Evolutionary conservation across 2,797 vertebrate species (phyloP).

Genomic region (Jordanella pulchra): DNA sequence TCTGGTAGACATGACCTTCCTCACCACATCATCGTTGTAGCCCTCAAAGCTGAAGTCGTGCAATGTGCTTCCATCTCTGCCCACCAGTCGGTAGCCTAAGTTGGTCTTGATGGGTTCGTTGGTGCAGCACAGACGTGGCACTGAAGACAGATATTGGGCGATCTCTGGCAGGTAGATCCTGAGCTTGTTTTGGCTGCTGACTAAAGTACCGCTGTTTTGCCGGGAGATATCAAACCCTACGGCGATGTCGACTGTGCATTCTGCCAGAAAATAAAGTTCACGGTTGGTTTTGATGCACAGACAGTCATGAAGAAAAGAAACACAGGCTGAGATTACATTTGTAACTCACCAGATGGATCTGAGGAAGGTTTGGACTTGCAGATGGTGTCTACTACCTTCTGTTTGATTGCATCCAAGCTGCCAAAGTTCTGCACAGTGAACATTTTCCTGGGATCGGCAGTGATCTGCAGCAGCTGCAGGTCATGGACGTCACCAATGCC

Average conservation of each 20-base stretch:
- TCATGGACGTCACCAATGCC: conserved; percentile 71
- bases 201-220: conserved; percentile 28
- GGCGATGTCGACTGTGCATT: conserved; percentile 82
- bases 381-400: conserved; percentile 68
- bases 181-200: conserved; percentile 74
- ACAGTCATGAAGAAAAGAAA: not conserved
- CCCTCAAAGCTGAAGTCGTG: conserved; percentile 80
- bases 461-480: conserved; percentile 79
- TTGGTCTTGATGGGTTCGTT: conserved; percentile 49
- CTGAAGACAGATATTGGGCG: conserved; percentile 61
- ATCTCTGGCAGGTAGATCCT: conserved; percentile 78
- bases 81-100: conserved; percentile 73
- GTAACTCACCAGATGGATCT: conserved; percentile 25
- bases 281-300: not conserved
- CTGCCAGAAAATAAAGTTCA: conserved; percentile 52
- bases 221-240: conserved; percentile 85
- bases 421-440: conserved; percentile 71
- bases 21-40: conserved; percentile 68
- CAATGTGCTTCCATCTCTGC: conserved; percentile 36
- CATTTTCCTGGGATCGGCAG: conserved; percentile 59
- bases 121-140: conserved; percentile 80
- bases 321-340: not conserved
- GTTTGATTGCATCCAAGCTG: conserved; percentile 62
- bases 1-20: conserved; percentile 76
- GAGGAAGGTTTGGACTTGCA: conserved; percentile 21